Evolutionary conservation across 2,888 invertebrate genomes (phyloP).

Genomic region (Anticlea derivata): DNA sequence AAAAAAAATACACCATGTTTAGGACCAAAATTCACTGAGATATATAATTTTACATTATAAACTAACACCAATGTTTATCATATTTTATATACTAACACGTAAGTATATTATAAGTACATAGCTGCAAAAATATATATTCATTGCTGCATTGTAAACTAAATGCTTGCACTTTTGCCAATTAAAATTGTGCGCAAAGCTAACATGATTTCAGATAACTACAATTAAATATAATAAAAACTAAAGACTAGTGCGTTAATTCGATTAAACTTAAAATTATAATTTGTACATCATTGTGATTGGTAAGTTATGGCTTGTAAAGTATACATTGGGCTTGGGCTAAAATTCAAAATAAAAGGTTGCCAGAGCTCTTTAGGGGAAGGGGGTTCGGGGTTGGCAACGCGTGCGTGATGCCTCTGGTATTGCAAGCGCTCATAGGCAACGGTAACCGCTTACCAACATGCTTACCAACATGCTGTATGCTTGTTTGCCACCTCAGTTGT

Average conservation of each 20-base stretch:
- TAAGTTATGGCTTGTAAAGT: slow-evolving; percentile 28
- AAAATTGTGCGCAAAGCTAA: slow-evolving; percentile 34
- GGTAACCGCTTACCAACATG: too few species aligned
- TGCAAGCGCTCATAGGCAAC: too few species aligned
- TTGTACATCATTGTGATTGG: slow-evolving; percentile 48
- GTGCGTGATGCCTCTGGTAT: too few species aligned
- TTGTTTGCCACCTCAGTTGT: too few species aligned
- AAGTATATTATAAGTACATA: slow-evolving; percentile 10
- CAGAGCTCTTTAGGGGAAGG: too few species aligned
- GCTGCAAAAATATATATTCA: slow-evolving; percentile 28
- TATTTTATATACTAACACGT: slow-evolving; percentile 23
- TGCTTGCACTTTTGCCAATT: slow-evolving; percentile 1
- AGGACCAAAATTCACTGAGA: slow-evolving; percentile 24
- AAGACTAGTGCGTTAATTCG: slow-evolving; percentile 51
- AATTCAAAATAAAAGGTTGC: not conserved
- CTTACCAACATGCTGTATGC: too few species aligned
- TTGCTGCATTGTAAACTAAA: slow-evolving; percentile 14
- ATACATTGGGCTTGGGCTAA: not conserved
- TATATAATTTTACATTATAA: slow-evolving; percentile 15
- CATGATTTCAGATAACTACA: slow-evolving; percentile 35
- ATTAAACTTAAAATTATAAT: slow-evolving; percentile 45
- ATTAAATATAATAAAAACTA: slow-evolving; percentile 42
- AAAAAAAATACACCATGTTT: slow-evolving; percentile 20
- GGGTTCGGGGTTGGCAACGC: too few species aligned
- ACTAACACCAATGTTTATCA: slow-evolving; percentile 37